Percentiles rank a stretch among this genome's conserved stretches.
phyloP scores from a whole-genome alignment of 2,113 vertebrate species.

The Petrocephalus microphthalmus region DNA sequence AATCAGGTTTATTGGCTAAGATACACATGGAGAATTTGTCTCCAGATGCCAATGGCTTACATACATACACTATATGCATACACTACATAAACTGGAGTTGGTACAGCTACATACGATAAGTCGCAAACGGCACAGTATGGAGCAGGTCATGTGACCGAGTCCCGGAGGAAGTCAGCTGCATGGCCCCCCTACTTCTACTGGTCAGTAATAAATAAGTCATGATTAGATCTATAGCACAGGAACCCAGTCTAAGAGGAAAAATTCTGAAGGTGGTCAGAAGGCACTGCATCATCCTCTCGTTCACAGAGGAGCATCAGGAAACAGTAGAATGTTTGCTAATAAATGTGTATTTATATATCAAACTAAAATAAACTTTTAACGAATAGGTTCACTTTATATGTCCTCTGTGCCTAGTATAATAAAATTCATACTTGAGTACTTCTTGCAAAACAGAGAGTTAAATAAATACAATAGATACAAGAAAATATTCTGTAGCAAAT shows the following conservation, averaged over 20 bases:
- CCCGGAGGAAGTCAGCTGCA: not conserved
- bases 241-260: not conserved
- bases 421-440: not conserved
- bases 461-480: not conserved
- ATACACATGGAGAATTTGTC: not conserved
- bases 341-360: not conserved
- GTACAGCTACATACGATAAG: not conserved
- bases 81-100: not conserved
- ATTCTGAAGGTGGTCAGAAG: not conserved
- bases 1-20: not conserved
- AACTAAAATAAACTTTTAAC: not conserved
- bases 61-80: not conserved
- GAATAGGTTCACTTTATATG: not conserved
- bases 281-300: not conserved
- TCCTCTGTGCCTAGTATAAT: not conserved
- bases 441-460: not conserved
- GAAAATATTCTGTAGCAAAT: constrained; percentile 18
- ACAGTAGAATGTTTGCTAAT: not conserved
- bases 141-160: not conserved
- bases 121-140: not conserved
- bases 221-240: not conserved
- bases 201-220: not conserved
- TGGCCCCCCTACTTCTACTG: not conserved
- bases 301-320: not conserved
- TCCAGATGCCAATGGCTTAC: not conserved